Evolutionary conservation across 1,140 invertebrate genomes (phyloP), one percentile per base, ranked within the genome.

Genomic region (Pemphigus obesinymphae): DNA sequence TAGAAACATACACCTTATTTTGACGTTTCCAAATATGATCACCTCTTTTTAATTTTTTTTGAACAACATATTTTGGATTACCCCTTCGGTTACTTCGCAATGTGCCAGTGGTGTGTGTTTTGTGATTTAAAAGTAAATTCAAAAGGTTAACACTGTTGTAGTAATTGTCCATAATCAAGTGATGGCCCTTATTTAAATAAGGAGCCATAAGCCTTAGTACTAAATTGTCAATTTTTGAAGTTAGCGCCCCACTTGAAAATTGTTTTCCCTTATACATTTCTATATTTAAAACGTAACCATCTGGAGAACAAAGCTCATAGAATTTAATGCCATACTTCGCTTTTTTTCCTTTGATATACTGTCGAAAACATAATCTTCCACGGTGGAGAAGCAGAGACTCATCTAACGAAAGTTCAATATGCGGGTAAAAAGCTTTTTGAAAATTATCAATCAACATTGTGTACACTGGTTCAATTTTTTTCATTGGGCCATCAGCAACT

Each of bases 381-480:
- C 63, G 63, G n/a, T 68, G 63, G 17, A 68, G 37, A 37, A 68
- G 63, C n/a, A 68, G 37, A 34, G 63, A 68, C n/a, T 68, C 63
- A 10, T 68, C 63, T 68, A 68, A 68, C 11, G 34, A 68, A 1
- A 23, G 63, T 34, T 23, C 20, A 1, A 43, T 40, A 40, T 1
- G 17, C 4, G 66, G 34, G 66, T 68, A 43, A 70, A 68, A 70
- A 23, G 66, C 66, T 1, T 70, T 70, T 70, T 70, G 66, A 70
- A 70, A 70, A 70, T 40, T 70, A 43, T 70, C n/a, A 15, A 70
- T 70, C 34, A 70, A 70, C n/a, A 70, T 40, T 40, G 31, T 70
- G 37, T 40, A 70, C 31, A 70, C 34, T 4, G 20, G 34, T 0
- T 68, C 66, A 43, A 29, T 3, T 40, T 40, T 70, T 70, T 40